A percentile compares a stretch with the other conserved stretches of the same genome.
Conservation (phyloP, 1,140 invertebrate species). For the Orchesella cincta region DNA sequence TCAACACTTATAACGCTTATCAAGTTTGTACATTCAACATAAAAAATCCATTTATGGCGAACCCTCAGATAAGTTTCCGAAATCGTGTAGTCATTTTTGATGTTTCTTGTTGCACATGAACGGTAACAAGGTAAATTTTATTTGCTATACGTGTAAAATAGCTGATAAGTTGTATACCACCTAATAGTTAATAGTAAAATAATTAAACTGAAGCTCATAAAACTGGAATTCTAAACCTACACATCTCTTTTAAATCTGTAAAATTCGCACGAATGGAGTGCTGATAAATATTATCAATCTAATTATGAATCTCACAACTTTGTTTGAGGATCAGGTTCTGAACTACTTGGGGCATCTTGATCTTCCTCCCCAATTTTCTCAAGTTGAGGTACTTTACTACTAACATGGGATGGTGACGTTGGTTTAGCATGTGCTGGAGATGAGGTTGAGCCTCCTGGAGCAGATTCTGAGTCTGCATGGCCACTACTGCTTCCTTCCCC, state of each 20-base stretch:
- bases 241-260: no score
- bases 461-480: not conserved
- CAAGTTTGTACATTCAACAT: no score
- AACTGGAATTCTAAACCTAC: not conserved
- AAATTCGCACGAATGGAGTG: not conserved
- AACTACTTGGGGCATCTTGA: not conserved
- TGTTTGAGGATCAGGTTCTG: not conserved
- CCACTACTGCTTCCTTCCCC: not conserved
- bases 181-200: no score
- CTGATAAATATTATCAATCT: not conserved
- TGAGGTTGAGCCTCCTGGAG: not conserved
- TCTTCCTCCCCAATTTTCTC: conserved; percentile 2
- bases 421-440: conserved; percentile 17
- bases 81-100: no score
- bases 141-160: no score
- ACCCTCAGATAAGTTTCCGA: no score
- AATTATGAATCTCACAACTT: not conserved
- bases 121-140: no score
- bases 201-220: conserved; percentile 15
- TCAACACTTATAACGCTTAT: no score
- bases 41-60: no score
- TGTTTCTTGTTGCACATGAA: no score
- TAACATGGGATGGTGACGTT: conserved; percentile 19
- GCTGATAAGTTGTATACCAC: no score
- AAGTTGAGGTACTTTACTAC: not conserved